Evolutionary conservation across 2,113 vertebrate genomes (phyloP), one percentile per base, ranked within the genome.

Genomic region (Pogonocichla stellata): DNA sequence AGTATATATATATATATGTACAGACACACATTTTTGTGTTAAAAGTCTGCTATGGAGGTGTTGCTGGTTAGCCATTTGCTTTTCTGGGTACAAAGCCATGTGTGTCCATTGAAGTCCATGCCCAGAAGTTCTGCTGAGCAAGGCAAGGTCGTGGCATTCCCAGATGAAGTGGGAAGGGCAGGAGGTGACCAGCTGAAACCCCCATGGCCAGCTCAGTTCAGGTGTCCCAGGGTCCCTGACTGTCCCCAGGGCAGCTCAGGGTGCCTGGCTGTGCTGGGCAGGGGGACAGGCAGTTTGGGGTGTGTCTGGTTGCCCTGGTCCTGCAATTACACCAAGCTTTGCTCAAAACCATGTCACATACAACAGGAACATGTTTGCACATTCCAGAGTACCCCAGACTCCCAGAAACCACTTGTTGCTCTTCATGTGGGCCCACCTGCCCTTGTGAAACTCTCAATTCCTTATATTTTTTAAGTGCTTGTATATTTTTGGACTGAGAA

Each of bases 31-130:
- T 13, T 71, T 36, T 56, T 47, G 9, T 4, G 6, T 14, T 60
- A 16, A 24, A 64, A 43, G 14, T 25, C 47, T 73, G 0, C 42
- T 9, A 0, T 10, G 23, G 15, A n/a, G 53, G 17, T 66, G 54
- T 4, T 73, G 8, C 10, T 70, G 48, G 28, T 56, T 34, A 33
- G 23, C 33, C 38, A 5, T 74, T 60, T 72, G 24, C 31, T 24
- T 58, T 71, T 78, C 43, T 25, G 28, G 22, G 9, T 15, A 24
- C 20, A 24, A 24, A 48, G 38, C 48, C 19, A 5, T 8, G 0
- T 1, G 14, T 79, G 43, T 33, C 60, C 81, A 33, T 5, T 23
- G 54, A 54, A 69, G 15, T 22, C 42, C 16, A 57, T 43, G 22
- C 78, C 40, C 64, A 69, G 45, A 34, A 56, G 8, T 64, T 50